Base-by-base conservation (phyloP, 23 tunicate species). In the Halocynthia aurantium region DNA sequence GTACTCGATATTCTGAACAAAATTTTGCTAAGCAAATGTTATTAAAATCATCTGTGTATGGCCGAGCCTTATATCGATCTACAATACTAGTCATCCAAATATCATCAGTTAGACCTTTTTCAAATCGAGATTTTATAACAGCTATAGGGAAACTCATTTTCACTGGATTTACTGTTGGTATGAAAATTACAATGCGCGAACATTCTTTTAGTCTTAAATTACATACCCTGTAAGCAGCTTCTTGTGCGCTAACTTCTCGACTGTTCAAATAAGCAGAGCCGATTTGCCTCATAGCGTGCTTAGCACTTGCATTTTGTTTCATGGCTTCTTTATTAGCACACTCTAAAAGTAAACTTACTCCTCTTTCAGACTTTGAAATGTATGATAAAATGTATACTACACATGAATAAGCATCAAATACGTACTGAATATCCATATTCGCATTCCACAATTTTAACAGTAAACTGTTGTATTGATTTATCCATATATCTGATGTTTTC, bases 381-480 rank as follows among this genome's bases (percentile, higher is more conserved):
- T 71, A 71, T 9, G 76, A 71, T 13, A 71, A 10, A 31, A 71
- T 71, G 76, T 71, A 71, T 10, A 57, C 62, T 57, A 12, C 62
- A 57, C 76, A 51, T 7, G 70, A n/a, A 75, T 55, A 78, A 6
- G 73, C 60, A 51, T 65, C 22, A 31, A 78, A 52, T 17, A 63
- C 71, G 66, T 13, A 65, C 51, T 80, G 70, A 70, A 80, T 69
- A 55, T 69, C 77, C 52, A 80, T 8, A 52, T 80, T 80, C 7
- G 77, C 84, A 55, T 70, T 70, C 77, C 84, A 80, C 31, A 67
- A 8, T 7, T 57, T 55, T 8, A 80, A 76, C 12, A 80, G 21
- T 6, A n/a, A n/a, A n/a, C n/a, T n/a, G n/a, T n/a, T n/a, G n/a
- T n/a, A n/a, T n/a, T n/a, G n/a, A n/a, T n/a, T n/a, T n/a, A n/a